A percentile compares a stretch with the other conserved stretches of the same genome.
phyloP scores from a whole-genome alignment of 2,113 vertebrate genomes.

The Apeltes quadracus region DNA sequence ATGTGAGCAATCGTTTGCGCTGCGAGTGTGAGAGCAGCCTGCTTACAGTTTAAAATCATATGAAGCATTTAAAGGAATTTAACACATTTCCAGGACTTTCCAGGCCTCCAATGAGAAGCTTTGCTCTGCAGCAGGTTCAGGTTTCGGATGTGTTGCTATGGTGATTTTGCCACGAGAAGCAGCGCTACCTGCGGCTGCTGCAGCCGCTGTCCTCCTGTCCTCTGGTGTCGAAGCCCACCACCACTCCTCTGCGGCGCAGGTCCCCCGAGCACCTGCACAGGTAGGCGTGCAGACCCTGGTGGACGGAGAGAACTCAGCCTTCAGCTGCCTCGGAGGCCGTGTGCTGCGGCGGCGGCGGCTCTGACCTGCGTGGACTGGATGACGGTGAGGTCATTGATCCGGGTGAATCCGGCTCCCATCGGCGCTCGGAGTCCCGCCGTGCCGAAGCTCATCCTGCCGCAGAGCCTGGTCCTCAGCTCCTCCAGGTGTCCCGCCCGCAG shows the following conservation, averaged over 20 bases:
- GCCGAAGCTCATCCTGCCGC: slow-evolving; percentile 89
- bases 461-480: slow-evolving; percentile 86
- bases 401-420: slow-evolving; percentile 93
- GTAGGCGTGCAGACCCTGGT: slow-evolving; percentile 89
- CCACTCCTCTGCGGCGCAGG: slow-evolving; percentile 87
- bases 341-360: too few relatives aligned
- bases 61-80: too few relatives aligned
- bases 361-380: slow-evolving; percentile 94
- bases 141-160: too few relatives aligned
- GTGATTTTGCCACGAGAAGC: too few relatives aligned
- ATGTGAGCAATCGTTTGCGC: too few relatives aligned
- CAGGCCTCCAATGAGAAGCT: too few relatives aligned
- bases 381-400: slow-evolving; percentile 94
- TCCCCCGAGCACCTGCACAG: slow-evolving; percentile 87
- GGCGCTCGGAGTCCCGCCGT: slow-evolving; percentile 91
- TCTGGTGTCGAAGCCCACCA: slow-evolving; percentile 93
- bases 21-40: too few relatives aligned
- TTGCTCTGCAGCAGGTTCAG: too few relatives aligned
- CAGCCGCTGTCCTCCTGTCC: slow-evolving; percentile 91
- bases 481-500: slow-evolving; percentile 76
- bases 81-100: too few relatives aligned
- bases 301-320: not conserved
- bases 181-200: slow-evolving; percentile 87
- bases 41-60: too few relatives aligned
- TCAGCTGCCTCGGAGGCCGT: too few relatives aligned